phyloP scores from a whole-genome alignment of 2,113 vertebrate species.

The Bos indicus region DNA sequence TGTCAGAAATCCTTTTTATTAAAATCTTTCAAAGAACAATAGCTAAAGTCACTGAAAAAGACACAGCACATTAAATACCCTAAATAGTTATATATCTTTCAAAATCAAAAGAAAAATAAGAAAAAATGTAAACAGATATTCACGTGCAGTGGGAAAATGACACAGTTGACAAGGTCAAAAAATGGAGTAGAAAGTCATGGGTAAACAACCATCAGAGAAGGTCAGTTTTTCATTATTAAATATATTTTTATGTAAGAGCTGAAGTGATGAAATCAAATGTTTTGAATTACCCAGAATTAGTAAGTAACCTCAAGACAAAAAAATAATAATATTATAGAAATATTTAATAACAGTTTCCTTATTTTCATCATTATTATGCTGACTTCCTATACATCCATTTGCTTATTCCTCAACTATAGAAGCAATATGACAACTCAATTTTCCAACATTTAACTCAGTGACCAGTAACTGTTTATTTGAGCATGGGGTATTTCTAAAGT shows the following conservation, averaged over 20 bases:
- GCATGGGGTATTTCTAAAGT: background rate
- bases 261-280: background rate
- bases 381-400: background rate
- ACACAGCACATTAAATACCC: background rate
- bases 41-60: background rate
- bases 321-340: background rate
- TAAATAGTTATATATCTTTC: background rate
- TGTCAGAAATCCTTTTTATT: conserved; percentile 18
- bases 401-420: background rate
- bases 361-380: background rate
- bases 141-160: background rate
- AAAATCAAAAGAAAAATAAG: conserved; percentile 25
- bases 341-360: background rate
- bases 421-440: background rate
- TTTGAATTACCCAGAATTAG: background rate
- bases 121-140: conserved; percentile 4
- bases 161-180: background rate
- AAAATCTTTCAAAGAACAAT: conserved; percentile 17
- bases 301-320: background rate
- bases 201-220: background rate
- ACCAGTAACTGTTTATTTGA: background rate
- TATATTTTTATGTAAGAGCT: background rate
- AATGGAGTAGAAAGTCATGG: background rate
- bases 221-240: background rate
- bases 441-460: background rate